Base-by-base conservation (phyloP, 2,888 invertebrate genomes). In the Drosophila ustulata region DNA sequence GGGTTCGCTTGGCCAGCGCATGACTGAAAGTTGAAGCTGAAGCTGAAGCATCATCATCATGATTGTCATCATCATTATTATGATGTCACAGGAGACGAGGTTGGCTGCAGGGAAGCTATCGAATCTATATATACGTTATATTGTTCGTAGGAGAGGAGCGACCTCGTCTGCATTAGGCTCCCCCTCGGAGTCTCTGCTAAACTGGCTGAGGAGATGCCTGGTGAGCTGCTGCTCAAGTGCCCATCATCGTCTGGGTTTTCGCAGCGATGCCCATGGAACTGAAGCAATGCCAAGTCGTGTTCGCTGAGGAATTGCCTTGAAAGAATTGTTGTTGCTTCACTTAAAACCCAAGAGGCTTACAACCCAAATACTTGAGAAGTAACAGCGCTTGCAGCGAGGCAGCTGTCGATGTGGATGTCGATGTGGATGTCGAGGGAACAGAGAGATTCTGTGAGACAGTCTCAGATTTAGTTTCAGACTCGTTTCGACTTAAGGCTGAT, bases 301-400 rank as follows among this genome's bases (percentile, higher is more conserved):
- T 47, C 58, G 26, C 18, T 32, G 32, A 9, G 28, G 39, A 18
- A 18, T 18, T 18, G 18, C 18, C 18, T 18, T 18, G 18, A 18
- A 18, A 18, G 18, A 18, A 18, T 18, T 18, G 18, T 34, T 23
- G 41, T 23, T 55, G 23, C 67, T 64, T 37, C 5, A 37, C 47
- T 56, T 23, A 75, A 66, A 68, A 64, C 82, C 82, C 82, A 83
- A 87, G 85, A 77, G 82, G 85, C 88, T 87, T 83, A 84, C 82
- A 87, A 66, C 68, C 87, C 77, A 82, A 87, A 82, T 79, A 75
- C 75, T 75, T 77, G 51, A 84, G 83, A 80, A 63, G 77, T 74
- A 64, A 57, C 52, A 71, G 25, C 46, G 53, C 34, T 37, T 49
- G 28, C 55, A 50, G 37, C 11, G 37, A 64, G 46, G 71, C 76